Evolutionary conservation across 2,888 invertebrate genomes (phyloP).

Genomic region (Ophioninae sp.): DNA sequence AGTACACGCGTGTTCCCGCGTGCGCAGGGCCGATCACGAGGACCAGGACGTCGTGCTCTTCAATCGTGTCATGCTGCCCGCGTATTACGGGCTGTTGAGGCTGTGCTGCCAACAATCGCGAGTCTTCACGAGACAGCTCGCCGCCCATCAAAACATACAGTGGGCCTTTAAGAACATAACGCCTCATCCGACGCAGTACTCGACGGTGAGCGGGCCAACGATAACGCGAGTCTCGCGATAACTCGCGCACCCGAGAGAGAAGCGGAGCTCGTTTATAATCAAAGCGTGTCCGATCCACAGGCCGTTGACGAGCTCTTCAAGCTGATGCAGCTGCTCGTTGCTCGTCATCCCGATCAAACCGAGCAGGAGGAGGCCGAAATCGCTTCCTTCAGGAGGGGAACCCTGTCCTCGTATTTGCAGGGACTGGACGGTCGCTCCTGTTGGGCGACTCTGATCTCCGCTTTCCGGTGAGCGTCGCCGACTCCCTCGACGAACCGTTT

Average conservation of each 20-base stretch:
- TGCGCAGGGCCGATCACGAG: slow-evolving; percentile 94
- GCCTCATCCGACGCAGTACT: slow-evolving; percentile 97
- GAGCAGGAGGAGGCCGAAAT: slow-evolving; percentile 91
- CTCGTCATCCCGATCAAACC: slow-evolving; percentile 89
- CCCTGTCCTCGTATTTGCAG: slow-evolving; percentile 93
- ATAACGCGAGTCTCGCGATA: not conserved
- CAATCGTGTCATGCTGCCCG: slow-evolving; percentile 96
- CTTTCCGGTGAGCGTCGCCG: slow-evolving; percentile 88
- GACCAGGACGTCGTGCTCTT: slow-evolving; percentile 97
- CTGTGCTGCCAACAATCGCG: slow-evolving; percentile 95
- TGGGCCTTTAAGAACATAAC: slow-evolving; percentile 99
- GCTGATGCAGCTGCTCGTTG: slow-evolving; percentile 93
- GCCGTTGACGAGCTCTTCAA: slow-evolving; percentile 96
- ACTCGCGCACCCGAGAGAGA: not conserved
- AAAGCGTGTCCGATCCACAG: slow-evolving; percentile 72
- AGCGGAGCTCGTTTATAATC: not conserved
- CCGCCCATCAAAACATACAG: slow-evolving; percentile 96
- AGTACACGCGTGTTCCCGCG: not conserved
- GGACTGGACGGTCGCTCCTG: slow-evolving; percentile 94
- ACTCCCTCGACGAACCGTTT: no score
- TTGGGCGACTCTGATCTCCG: slow-evolving; percentile 96
- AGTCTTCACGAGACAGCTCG: slow-evolving; percentile 91
- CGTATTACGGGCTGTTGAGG: slow-evolving; percentile 93
- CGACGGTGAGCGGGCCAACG: slow-evolving; percentile 82
- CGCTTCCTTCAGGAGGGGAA: slow-evolving; percentile 91